Base-by-base conservation (phyloP, 2,888 invertebrate genomes). In the Eupithecia vulgata region DNA sequence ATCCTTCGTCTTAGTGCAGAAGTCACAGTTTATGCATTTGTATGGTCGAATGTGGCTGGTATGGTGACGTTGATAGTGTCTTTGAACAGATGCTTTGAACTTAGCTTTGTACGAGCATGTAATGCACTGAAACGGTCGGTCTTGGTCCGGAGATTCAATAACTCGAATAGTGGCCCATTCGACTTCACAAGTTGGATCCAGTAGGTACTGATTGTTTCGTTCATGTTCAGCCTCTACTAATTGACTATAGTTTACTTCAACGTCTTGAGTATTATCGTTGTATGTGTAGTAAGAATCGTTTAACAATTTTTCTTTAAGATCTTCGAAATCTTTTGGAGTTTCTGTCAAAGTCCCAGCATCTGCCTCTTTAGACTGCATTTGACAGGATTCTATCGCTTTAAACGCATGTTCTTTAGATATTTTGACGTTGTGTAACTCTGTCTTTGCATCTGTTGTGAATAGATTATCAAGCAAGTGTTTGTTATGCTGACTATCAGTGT, bases 1-100 rank as follows among this genome's bases (percentile, higher is more conserved):
- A 17, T 93, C 92, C 78, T 90, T 90, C 0, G 92, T 92, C 82
- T 92, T 92, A 0, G 92, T 91, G 0, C 88, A 85, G 57, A 91
- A 92, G 37, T 89, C 90, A 67, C 92, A 93, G 62, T 91, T 90
- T 0, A 84, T 70, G 65, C 92, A 93, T 71, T 89, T 89, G 72
- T 88, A 93, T 0, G 92, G 92, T 5, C 87, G 76, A 25, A 85
- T 86, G 0, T 87, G 78, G 0, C 87, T 88, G 0, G 91, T 91
- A 75, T 93, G 92, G 30, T 86, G 89, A 5, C 92, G 76, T 75
- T 91, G 92, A 17, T 84, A 92, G 70, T 93, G 92, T 0, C 91
- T 82, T 71, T 90, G 91, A 0, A 93, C 91, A 0, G 90, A 87
- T 0, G 92, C 90, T 68, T 92, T 93, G 70, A 88, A 91, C 25